Base-by-base conservation (phyloP, 2,113 vertebrate genomes). In the Megaceryle torquata region DNA sequence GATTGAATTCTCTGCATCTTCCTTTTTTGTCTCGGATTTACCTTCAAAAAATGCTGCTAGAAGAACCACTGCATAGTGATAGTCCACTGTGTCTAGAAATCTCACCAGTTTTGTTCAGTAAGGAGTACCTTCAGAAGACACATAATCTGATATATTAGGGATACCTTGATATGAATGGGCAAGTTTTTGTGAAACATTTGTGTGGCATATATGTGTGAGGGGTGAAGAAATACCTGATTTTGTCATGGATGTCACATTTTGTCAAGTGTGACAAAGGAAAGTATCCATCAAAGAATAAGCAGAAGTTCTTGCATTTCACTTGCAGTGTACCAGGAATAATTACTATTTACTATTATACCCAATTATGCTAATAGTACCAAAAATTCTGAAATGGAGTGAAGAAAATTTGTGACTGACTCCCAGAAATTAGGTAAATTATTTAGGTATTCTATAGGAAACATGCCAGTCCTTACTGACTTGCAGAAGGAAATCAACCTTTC, bases 171-270 rank as follows among this genome's bases (percentile, higher is more conserved):
- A 24, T 25, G 16, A 31, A 5, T 15, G 53, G 54, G 15, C 19
- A 77, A 86, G 48, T 57, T 72, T 46, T 61, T 74, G 9, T 77
- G 44, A 80, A 89, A 80, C 18, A 5, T 65, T 68, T 79, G 4
- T 18, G 6, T 25, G 7, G 4, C 8, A 1, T 4, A 2, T 19
- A 13, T 35, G 11, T 43, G 6, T 43, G 31, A 56, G 5, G 21
- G 5, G 5, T 54, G 29, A 86, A 93, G 59, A 69, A 48, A 21
- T 60, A 64, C 10, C 3, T 80, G 6, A 0, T 53, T 86, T 89
- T 85, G 9, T 54, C 17, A 16, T 4, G 2, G 22, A 51, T 43
- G 10, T 68, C 15, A 37, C 37, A 37, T 37, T 37, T 37, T 37
- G 37, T 37, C 37, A 25, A 63, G 74, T 25, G 13, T 41, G 65